Percentiles rank a stretch among this genome's conserved stretches.
Conservation (phyloP, 2,888 invertebrate genomes). For the Cantharis flavilabris region DNA sequence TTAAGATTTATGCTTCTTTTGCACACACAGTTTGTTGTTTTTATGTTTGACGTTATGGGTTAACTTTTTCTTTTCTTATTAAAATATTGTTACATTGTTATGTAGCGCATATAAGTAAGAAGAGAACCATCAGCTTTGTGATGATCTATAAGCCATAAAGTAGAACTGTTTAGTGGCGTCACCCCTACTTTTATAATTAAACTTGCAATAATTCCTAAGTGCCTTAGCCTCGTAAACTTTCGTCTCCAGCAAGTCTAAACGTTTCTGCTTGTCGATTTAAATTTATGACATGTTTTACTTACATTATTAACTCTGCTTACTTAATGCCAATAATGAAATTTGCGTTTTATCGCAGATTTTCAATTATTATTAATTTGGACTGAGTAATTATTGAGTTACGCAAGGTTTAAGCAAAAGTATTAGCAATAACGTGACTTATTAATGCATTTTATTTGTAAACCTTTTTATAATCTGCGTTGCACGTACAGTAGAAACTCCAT, state of each 20-base stretch:
- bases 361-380: slow-evolving; percentile 1
- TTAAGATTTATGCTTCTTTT: neutral
- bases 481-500: too few species aligned
- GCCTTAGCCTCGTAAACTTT: slow-evolving; percentile 40
- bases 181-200: slow-evolving; percentile 47
- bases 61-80: neutral
- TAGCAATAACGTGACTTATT: neutral
- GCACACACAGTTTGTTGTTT: neutral
- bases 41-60: neutral
- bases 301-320: slow-evolving; percentile 21
- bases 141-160: slow-evolving; percentile 47
- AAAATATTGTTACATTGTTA: slow-evolving; percentile 39
- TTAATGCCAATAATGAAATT: slow-evolving; percentile 17
- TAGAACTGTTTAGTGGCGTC: slow-evolving; percentile 44
- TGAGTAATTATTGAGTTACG: slow-evolving; percentile 10
- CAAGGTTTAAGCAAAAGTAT: neutral
- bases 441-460: neutral
- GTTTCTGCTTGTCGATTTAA: slow-evolving; percentile 39
- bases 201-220: slow-evolving; percentile 45
- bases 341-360: slow-evolving; percentile 9
- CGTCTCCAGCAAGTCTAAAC: slow-evolving; percentile 37
- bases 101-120: slow-evolving; percentile 33
- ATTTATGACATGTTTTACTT: slow-evolving; percentile 36
- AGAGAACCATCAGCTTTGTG: slow-evolving; percentile 39
- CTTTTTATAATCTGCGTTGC: neutral